Base-by-base conservation (phyloP, 2,797 vertebrate species). In the Gallirallus australis region DNA sequence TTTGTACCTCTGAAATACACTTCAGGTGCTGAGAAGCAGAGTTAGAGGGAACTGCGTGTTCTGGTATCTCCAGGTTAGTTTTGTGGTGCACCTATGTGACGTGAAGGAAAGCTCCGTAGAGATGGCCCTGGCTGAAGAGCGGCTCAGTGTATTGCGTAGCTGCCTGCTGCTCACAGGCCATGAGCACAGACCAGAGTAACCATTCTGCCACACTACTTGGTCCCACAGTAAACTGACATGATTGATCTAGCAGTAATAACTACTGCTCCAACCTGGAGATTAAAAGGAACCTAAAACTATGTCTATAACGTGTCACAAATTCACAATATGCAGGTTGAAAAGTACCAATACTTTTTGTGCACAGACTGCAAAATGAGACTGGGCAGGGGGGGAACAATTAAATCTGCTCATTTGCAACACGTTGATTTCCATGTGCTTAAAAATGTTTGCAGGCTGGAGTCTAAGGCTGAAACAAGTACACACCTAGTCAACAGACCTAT, bases 301-400 rank as follows among this genome's bases (percentile, higher is more conserved):
- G 91, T 76, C 60, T 86, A 6, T 52, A 31, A 47, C 37, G 11
- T 37, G 52, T 86, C 31, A 25, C 2, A 3, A 75, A 72, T 57
- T 91, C 47, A 88, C 83, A 77, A n/a, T 50, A 64, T 31, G 54
- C 78, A 86, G 91, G 88, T 15, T 97, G 97, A 98, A 97, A 98
- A 98, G 97, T 98, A 98, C 97, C 94, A 97, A 93, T 97, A 97
- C 96, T 97, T 98, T 97, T 97, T 98, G 97, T 96, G 94, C 86
- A 80, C 96, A 91, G 91, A 71, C 71, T 17, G 25, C 35, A 77
- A 96, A 91, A 90, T 72, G 94, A 97, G 91, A 94, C 59, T 9
- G 50, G 50, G 48, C 47, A 14, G 61, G 69, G 21, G 39, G 2
- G 0, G 1, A 53, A 69, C 84, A 94, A 96, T 59, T 86, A 60